Conservation (phyloP, 2,888 invertebrate genomes). For the Glaucopsyche alexis region DNA sequence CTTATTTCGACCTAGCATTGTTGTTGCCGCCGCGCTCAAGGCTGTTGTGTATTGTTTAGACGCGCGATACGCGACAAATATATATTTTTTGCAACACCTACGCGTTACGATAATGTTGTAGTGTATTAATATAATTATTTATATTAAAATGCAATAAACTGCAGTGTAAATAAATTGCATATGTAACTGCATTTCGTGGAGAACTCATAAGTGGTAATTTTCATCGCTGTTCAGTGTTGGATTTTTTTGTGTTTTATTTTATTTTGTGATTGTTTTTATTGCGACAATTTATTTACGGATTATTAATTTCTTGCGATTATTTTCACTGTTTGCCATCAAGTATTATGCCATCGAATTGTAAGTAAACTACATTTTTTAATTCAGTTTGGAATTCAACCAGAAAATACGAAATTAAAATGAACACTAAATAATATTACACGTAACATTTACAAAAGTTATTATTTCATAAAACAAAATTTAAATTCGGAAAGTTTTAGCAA, state of each 20-base stretch:
- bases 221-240: constrained; percentile 71
- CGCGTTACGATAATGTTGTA: constrained; percentile 36
- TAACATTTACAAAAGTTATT: background rate
- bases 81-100: constrained; percentile 42
- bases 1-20: constrained; percentile 81
- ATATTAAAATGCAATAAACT: constrained; percentile 56
- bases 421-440: background rate
- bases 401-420: background rate
- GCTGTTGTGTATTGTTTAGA: constrained; percentile 79
- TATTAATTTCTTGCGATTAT: background rate
- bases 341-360: constrained; percentile 3
- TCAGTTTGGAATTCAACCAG: background rate
- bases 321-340: background rate
- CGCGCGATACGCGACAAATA: constrained; percentile 64
- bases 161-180: constrained; percentile 78
- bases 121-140: constrained; percentile 23
- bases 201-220: constrained; percentile 72
- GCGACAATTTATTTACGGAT: constrained; percentile 41
- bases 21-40: constrained; percentile 76
- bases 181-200: constrained; percentile 59
- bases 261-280: constrained; percentile 49
- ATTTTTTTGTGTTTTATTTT: constrained; percentile 48
- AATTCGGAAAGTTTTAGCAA: background rate
- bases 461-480: background rate
- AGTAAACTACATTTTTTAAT: constrained; percentile 2